A percentile compares a stretch with the other conserved stretches of the same genome.
Evolutionary conservation across 2,888 invertebrate species (phyloP).

Genomic region (Pyrrhia umbra): DNA sequence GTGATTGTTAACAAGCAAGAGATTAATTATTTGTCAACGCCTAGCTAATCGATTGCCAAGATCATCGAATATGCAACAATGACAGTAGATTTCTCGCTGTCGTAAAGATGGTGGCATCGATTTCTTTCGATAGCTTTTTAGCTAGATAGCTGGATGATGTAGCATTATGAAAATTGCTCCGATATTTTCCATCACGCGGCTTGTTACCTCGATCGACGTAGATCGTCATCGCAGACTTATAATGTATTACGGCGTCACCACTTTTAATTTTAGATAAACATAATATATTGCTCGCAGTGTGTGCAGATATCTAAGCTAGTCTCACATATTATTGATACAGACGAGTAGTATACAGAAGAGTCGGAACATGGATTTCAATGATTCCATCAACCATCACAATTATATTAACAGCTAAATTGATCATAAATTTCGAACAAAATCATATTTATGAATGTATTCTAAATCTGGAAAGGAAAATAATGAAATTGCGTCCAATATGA

Average conservation of each 20-base stretch:
- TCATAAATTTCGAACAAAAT: neutral
- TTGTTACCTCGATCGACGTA: slow-evolving; percentile 12
- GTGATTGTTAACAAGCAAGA: slow-evolving; percentile 3
- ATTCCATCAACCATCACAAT: neutral
- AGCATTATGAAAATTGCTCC: slow-evolving; percentile 51
- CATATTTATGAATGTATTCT: neutral
- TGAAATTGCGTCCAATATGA: slow-evolving; percentile 4
- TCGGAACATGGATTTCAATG: too few relatives aligned
- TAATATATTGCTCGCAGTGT: slow-evolving; percentile 1
- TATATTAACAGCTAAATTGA: neutral
- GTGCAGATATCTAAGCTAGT: neutral
- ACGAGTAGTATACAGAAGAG: neutral
- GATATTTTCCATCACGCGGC: slow-evolving; percentile 28
- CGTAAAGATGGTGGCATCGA: slow-evolving; percentile 15
- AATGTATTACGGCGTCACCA: slow-evolving; percentile 8
- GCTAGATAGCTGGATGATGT: slow-evolving; percentile 39
- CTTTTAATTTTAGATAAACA: slow-evolving; percentile 25
- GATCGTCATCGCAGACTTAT: slow-evolving; percentile 2
- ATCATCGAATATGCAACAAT: slow-evolving; percentile 51
- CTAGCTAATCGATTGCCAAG: slow-evolving; percentile 23
- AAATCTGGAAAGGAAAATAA: slow-evolving; percentile 4
- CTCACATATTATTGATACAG: neutral
- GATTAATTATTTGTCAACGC: slow-evolving; percentile 22
- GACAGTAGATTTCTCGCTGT: slow-evolving; percentile 36
- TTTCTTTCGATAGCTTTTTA: slow-evolving; percentile 27